Evolutionary conservation across 2,113 vertebrate species (phyloP).

Genomic region (Desmodus rotundus): DNA sequence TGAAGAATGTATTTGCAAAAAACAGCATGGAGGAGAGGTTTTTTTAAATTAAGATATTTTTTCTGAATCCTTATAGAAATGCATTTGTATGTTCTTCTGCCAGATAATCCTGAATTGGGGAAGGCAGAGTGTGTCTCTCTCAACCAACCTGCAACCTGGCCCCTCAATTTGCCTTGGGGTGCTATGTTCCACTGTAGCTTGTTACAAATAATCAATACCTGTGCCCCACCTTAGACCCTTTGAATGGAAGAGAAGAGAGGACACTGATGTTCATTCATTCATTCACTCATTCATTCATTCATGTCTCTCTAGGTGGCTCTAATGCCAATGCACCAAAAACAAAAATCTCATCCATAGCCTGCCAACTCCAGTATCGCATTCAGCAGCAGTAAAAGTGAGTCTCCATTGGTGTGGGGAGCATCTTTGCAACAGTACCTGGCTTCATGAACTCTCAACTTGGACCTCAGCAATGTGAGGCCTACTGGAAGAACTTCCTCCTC

Average conservation of each 20-base stretch:
- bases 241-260: not conserved
- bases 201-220: not conserved
- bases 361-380: not conserved
- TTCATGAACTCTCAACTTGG: not conserved
- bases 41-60: not conserved
- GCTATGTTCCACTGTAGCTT: not conserved
- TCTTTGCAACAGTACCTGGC: not conserved
- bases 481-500: not conserved
- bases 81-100: not conserved
- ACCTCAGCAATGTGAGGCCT: not conserved
- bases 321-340: not conserved
- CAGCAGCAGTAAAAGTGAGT: not conserved
- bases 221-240: not conserved
- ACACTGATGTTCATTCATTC: not conserved
- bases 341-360: not conserved
- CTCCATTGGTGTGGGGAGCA: rapidly evolving
- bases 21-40: not conserved
- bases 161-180: not conserved
- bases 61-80: not conserved
- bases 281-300: not conserved
- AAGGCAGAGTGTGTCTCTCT: not conserved
- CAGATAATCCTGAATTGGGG: not conserved
- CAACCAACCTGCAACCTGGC: not conserved
- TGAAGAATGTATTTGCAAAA: constrained; percentile 64
- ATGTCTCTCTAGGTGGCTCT: not conserved